Base-by-base conservation (phyloP, 2,888 invertebrate species). In the Dioctria rufipes region DNA sequence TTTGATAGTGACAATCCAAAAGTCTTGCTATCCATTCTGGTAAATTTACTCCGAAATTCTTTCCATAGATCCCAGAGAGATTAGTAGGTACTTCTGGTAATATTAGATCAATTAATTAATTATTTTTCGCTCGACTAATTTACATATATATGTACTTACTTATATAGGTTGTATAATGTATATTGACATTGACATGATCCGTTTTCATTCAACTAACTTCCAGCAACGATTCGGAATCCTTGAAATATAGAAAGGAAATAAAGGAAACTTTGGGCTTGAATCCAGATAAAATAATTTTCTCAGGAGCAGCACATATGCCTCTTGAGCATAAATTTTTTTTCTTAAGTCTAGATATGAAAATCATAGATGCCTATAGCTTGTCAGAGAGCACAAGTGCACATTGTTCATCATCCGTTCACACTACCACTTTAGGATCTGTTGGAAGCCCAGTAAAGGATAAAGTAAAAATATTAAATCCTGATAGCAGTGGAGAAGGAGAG, bases 281-380 rank as follows among this genome's bases (percentile, higher is more conserved):
- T 85, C 90, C 92, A 43, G 94, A 95, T 85, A 89, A 89, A 61
- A 87, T 92, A 4, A 93, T 93, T 83, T 90, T 93, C 51, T 93
- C 94, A 0, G 95, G 95, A 0, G 97, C 96, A 0, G 98, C 98
- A 1, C 97, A 97, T 0, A 91, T 96, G 40, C 92, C 94, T 0
- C 89, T 91, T 0, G 96, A 97, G 5, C 90, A 96, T 13, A 94
- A 96, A 87, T 93, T 93, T 84, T 97, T 94, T 89, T 97, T 98
- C 89, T 90, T 95, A 85, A 94, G 96, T 54, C 90, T 97, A 11
- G 95, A 97, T 86, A 93, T 97, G 82, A 93, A 94, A 0, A 89
- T 97, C 42, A 90, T 93, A 85, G 96, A 97, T 82, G 93, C 93
- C 2, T 97, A 95, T 85, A 97, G 97, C n/a, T 94, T 96, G 94